These are phyloP conservation scores for Myoxocephalus aenaeus DNA, from an alignment of 2,797 vertebrate species.

Conservation along the genomic window DNA sequence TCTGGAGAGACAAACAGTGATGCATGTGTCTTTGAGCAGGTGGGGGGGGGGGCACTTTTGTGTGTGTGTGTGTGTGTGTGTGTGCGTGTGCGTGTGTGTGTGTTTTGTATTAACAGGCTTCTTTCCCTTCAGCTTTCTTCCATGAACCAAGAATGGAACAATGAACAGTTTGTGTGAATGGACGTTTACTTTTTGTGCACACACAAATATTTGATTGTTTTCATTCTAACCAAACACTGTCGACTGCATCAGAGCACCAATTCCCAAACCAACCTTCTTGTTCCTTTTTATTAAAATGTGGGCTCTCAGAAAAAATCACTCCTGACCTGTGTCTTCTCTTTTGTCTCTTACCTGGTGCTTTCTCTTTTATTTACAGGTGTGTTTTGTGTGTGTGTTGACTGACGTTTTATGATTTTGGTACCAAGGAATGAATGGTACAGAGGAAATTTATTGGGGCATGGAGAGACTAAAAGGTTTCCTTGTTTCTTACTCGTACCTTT, in stretches of 20 bases:
- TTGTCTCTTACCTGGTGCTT: slow-evolving; percentile 50
- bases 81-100: neutral
- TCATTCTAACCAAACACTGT: slow-evolving; percentile 56
- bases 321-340: slow-evolving; percentile 36
- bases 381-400: slow-evolving; percentile 49
- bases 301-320: slow-evolving; percentile 25
- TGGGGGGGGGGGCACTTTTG: slow-evolving; percentile 60
- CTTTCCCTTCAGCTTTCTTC: slow-evolving; percentile 66
- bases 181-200: slow-evolving; percentile 41
- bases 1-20: slow-evolving; percentile 49
- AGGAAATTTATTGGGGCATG: neutral
- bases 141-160: slow-evolving; percentile 62
- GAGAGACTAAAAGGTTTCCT: neutral
- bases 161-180: slow-evolving; percentile 61
- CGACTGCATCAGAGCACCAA: slow-evolving; percentile 53
- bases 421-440: slow-evolving; percentile 47
- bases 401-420: slow-evolving; percentile 29
- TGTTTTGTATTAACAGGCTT: slow-evolving; percentile 64
- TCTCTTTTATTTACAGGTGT: slow-evolving; percentile 69
- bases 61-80: slow-evolving; percentile 14
- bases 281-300: slow-evolving; percentile 30
- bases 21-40: slow-evolving; percentile 69
- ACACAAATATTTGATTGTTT: slow-evolving; percentile 37
- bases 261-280: slow-evolving; percentile 18
- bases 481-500: slow-evolving; percentile 32